A percentile compares a stretch with the other conserved stretches of the same genome.
These are phyloP conservation scores for Tetramorium parvispinum DNA, from an alignment of 1,140 invertebrate species.

Conservation along the genomic window DNA sequence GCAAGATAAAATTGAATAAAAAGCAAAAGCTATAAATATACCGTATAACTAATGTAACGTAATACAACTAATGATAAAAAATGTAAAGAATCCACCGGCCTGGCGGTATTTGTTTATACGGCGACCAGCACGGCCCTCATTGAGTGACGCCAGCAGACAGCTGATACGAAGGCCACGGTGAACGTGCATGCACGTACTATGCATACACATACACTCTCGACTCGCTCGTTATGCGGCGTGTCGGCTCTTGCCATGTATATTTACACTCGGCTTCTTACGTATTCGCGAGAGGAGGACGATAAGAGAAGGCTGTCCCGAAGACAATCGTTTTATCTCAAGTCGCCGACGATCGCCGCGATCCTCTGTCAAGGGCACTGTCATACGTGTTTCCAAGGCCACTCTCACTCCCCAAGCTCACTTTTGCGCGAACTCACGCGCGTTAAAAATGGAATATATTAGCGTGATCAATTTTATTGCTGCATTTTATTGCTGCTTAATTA, in stretches of 20 bases:
- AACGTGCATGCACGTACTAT: conserved; percentile 35
- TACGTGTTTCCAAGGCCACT: conserved; percentile 15
- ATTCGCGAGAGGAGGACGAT: not conserved
- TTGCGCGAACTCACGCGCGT: not conserved
- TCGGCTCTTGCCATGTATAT: not conserved
- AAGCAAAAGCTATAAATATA: not conserved
- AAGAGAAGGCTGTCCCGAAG: not conserved
- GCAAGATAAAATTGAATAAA: not conserved
- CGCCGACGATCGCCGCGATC: not conserved
- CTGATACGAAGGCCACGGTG: conserved; percentile 50
- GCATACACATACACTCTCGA: not conserved
- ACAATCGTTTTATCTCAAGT: conserved; percentile 28
- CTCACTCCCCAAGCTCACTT: not conserved
- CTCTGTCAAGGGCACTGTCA: conserved; percentile 9
- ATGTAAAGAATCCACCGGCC: not conserved
- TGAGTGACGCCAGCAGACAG: conserved; percentile 48
- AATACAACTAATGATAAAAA: not conserved
- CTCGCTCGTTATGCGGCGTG: not conserved
- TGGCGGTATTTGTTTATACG: conserved; percentile 25
- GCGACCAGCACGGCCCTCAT: conserved; percentile 12
- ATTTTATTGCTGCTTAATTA: not conserved
- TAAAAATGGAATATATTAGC: not conserved
- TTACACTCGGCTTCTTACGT: not conserved
- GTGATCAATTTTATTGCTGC: not conserved
- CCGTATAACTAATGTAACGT: not conserved